Base-by-base conservation (phyloP, 2,113 vertebrate species). In the Pluvialis apricaria region DNA sequence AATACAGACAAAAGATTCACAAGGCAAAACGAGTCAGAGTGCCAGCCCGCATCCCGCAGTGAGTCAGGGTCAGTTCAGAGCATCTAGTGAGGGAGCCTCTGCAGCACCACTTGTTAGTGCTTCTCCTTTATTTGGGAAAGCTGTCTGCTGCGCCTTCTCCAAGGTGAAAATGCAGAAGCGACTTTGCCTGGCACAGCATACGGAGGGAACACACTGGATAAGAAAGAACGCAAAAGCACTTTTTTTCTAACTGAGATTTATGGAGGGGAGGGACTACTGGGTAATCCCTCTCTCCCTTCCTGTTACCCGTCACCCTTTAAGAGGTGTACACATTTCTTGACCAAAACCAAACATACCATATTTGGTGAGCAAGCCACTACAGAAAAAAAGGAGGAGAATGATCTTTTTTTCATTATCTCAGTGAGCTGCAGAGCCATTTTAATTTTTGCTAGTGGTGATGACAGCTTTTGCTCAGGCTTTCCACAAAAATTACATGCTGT, bases 331-430 rank as follows among this genome's bases (percentile, higher is more conserved):
- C 15, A 32, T 42, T 80, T 47, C 47, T n/a, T 77, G 26, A 57
- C 22, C 44, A 72, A 80, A 65, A n/a, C 54, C 36, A 86, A 92
- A 69, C 26, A 21, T 38, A 42, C 0, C 0, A 0, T 28, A 69
- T 82, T 82, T 80, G 21, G 40, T 38, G 62, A 90, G 18, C 8
- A 69, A 92, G 44, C 34, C 31, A 31, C 36, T 71, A 8, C 10
- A 13, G 36, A 42, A 86, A 86, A 69, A 93, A 88, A 2, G 3
- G 42, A 40, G 9, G 13, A 66, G 6, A 62, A 68, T 60, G 1
- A 42, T 45, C 11, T 57, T 66, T n/a, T n/a, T 51, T 31, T 25
- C 28, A 28, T 34, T 90, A 18, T 76, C n/a, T 83, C 52, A 57
- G 40, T 54, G 40, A 80, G 45, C 31, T 82, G 62, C 44, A 93